These are phyloP conservation scores for Coluber constrictor DNA, from an alignment of 2,797 vertebrate genomes.

Conservation along the genomic window DNA sequence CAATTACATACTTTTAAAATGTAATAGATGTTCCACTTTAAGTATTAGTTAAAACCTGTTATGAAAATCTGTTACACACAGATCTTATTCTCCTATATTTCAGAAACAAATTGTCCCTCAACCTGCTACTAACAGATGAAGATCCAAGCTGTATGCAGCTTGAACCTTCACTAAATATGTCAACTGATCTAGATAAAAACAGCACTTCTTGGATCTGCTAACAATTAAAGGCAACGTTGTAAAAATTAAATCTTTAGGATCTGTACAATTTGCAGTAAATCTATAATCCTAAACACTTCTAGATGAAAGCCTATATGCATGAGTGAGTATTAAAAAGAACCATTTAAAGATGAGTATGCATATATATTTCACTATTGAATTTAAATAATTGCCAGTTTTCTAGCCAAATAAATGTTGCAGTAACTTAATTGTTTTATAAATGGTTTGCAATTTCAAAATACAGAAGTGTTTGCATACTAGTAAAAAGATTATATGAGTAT, in stretches of 20 bases:
- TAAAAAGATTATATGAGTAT: background rate
- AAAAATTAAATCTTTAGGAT: background rate
- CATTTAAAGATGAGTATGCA: background rate
- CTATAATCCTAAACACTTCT: background rate
- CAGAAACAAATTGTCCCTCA: conserved; percentile 23
- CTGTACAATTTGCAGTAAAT: background rate
- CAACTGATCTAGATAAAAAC: conserved; percentile 2
- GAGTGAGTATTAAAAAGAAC: background rate
- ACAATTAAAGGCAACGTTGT: background rate
- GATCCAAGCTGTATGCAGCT: conserved; percentile 17
- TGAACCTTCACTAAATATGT: conserved; percentile 18
- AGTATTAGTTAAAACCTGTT: conserved; percentile 3
- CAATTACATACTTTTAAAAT: conserved; percentile 12
- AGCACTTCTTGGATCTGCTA: background rate
- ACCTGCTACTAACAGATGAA: conserved; percentile 18
- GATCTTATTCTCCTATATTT: conserved; percentile 5
- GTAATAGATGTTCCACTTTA: background rate
- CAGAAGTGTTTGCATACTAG: background rate
- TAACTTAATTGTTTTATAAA: background rate
- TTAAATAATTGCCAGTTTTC: background rate
- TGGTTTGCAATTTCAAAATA: background rate
- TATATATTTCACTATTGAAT: background rate
- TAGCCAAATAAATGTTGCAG: background rate
- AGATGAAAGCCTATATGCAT: background rate
- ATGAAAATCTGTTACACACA: background rate